Base-by-base conservation (phyloP, 2,888 invertebrate species). In the Eurytoma adleriae region DNA sequence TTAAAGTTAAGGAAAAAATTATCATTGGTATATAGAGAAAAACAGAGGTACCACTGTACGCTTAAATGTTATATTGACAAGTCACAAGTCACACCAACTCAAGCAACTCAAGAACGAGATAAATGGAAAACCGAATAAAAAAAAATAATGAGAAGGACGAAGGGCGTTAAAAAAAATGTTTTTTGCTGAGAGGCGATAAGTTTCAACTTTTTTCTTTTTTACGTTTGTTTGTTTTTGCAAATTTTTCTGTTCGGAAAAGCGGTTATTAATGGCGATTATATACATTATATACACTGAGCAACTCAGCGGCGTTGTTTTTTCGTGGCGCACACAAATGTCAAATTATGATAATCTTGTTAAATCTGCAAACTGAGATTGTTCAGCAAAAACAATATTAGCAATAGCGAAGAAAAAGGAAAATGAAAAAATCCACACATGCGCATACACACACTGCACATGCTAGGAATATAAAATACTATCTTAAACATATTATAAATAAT, bases 361-460 rank as follows among this genome's bases (percentile, higher is more conserved):
- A 85, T 85, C 84, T 82, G 85, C 86, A 86, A 84, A 77, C 72
- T 85, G 86, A 86, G 82, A 85, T 87, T 85, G 86, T 88, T 88
- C 86, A 84, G 86, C 84, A 84, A 84, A 40, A 85, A 85, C 59
- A 69, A 83, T 79, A 83, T 88, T 87, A 89, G 87, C 87, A 88
- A 88, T 89, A 88, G 88, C 84, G 85, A 87, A 83, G 85, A 76
- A 83, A 86, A 72, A 61, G 81, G 78, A 85, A 83, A 86, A 72
- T 57, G 81, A 78, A 85, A 79, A 83, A 78, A 82, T 84, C 83
- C 86, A 87, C 88, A 89, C 87, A 88, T 87, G 87, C 89, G 89
- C 89, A 89, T 88, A 89, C 87, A 89, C 88, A 89, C 88, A 88
- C 88, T 89, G 90, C 90, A 90, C 90, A 89, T 88, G 90, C 89